Percentiles rank a stretch among this genome's conserved stretches.
These are phyloP conservation scores for Cryptus armator DNA, from an alignment of 2,888 invertebrate species.

Conservation along the genomic window DNA sequence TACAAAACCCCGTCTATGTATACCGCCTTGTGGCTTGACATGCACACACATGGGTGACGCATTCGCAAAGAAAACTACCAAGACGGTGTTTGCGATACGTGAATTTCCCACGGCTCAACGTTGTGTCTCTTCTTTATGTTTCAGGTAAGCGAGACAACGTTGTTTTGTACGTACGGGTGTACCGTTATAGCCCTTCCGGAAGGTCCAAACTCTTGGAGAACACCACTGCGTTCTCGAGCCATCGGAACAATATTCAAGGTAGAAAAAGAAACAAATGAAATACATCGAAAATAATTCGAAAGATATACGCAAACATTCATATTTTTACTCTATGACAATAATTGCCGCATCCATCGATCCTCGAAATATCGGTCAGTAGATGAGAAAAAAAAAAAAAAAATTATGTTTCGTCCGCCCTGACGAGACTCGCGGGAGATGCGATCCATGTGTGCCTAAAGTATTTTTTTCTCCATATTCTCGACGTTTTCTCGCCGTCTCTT, in stretches of 20 bases:
- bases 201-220: slow-evolving; percentile 16
- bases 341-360: not conserved
- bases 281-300: not conserved
- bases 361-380: slow-evolving; percentile 54
- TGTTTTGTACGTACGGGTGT: slow-evolving; percentile 31
- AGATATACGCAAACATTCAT: not conserved
- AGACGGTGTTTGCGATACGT: slow-evolving; percentile 38
- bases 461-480: slow-evolving; percentile 37
- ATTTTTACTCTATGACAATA: not conserved
- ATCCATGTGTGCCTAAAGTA: slow-evolving; percentile 40
- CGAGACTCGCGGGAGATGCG: not conserved
- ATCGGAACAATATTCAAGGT: slow-evolving; percentile 35
- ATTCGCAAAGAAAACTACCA: slow-evolving; percentile 42
- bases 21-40: slow-evolving; percentile 3
- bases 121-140: slow-evolving; percentile 65
- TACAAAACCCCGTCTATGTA: slow-evolving; percentile 13
- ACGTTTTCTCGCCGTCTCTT: slow-evolving; percentile 41
- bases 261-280: slow-evolving; percentile 28
- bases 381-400: slow-evolving; percentile 3
- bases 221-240: not conserved
- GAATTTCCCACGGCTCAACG: slow-evolving; percentile 55
- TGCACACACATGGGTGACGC: slow-evolving; percentile 29
- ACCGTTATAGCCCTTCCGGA: slow-evolving; percentile 52
- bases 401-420: slow-evolving; percentile 5
- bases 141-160: slow-evolving; percentile 66